Evolutionary conservation across 2,888 invertebrate genomes (phyloP).

Genomic region (Drosophila silvestris): DNA sequence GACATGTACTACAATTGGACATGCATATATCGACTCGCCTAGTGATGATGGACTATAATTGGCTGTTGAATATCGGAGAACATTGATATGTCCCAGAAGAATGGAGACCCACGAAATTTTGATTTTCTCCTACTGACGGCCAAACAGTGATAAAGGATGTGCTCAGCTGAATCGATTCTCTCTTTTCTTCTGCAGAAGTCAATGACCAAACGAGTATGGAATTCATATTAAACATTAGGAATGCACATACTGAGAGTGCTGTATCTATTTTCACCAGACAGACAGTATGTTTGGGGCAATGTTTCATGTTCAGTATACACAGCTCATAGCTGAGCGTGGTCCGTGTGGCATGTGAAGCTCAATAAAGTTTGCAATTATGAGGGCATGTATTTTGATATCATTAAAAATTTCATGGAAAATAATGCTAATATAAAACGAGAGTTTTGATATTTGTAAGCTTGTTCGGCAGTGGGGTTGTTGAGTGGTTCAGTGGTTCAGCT

Average conservation of each 20-base stretch:
- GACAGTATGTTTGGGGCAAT: constrained; percentile 1
- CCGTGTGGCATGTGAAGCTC: constrained; percentile 18
- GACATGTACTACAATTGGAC: background rate
- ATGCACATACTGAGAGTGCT: background rate
- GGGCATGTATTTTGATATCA: constrained; percentile 65
- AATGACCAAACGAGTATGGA: background rate
- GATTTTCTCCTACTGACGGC: background rate
- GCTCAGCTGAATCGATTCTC: background rate
- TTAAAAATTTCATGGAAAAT: constrained; percentile 58
- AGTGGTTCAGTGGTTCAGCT: constrained; percentile 11
- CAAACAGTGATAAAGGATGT: background rate
- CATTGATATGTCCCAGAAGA: background rate
- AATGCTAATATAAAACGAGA: constrained; percentile 31
- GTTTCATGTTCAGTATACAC: background rate
- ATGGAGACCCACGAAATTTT: background rate
- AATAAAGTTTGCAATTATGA: constrained; percentile 38
- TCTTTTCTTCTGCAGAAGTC: no score
- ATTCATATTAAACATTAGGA: background rate
- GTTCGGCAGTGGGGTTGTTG: constrained; percentile 13
- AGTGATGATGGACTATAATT: background rate
- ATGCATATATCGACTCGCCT: background rate
- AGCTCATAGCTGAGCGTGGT: background rate
- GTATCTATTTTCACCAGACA: background rate
- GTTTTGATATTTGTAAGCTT: constrained; percentile 22
- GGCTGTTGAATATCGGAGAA: background rate